Base-by-base conservation (phyloP, 2,888 invertebrate genomes). In the Galeopsomyia nigrocyanea region DNA sequence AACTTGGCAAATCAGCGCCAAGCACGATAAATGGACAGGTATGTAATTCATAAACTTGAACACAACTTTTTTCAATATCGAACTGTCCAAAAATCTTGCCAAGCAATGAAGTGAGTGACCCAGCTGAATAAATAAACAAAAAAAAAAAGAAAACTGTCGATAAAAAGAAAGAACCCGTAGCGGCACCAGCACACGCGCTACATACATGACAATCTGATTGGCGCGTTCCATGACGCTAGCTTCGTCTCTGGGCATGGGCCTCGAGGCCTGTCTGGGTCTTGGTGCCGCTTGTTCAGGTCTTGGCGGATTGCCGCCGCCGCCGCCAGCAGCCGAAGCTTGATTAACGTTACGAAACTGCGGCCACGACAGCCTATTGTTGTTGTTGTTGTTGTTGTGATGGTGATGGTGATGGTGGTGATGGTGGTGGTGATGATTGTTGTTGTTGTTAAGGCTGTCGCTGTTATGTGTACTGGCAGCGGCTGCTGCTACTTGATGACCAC, bases 201-300 rank as follows among this genome's bases (percentile, higher is more conserved):
- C 94, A 90, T 94, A 94, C 94, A 94, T 93, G 87, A 94, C 94
- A 87, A 94, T 94, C 88, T 94, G 94, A 90, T 93, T 93, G 87
- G 94, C 94, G 87, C 93, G 91, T 88, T 94, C 93, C 91, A 94
- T 92, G 82, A 93, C 94, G 87, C 92, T 92, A 81, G 92, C 92
- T 88, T 93, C 93, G 87, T 93, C 92, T 84, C 92, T 91, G 85
- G 88, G 89, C 87, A 90, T 87, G 75, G 39, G 61, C 49, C 61
- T 61, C 21, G 58, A 58, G 31, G 58, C 14, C 16, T 19, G 22
- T 10, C 49, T 22, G 51, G 39, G 51, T 22, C 57, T 46, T 51
- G 47, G 64, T 64, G n/a, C 68, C 62, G 58, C 67, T 63, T 39
- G 39, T 39, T 39, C 39, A 39, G 39, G 39, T 13, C 39, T 39